A percentile compares a stretch with the other conserved stretches of the same genome.
These are phyloP conservation scores for Lipophrys pholis DNA, from an alignment of 2,113 vertebrate species.

Conservation along the genomic window DNA sequence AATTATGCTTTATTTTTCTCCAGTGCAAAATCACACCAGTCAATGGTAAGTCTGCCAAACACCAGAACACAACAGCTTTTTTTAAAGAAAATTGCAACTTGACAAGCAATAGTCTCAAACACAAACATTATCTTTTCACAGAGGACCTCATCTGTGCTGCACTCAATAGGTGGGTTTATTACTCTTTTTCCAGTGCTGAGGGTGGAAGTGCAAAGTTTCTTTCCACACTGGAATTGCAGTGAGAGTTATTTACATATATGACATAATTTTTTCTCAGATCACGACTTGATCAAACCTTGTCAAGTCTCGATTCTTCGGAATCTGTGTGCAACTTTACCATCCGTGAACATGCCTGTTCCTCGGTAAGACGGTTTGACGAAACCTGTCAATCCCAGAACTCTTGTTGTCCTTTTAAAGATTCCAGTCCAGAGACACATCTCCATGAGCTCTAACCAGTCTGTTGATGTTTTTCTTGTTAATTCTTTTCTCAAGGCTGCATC, in stretches of 20 bases:
- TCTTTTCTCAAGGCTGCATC: slow-evolving; percentile 24
- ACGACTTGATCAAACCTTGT: background rate
- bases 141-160: slow-evolving; percentile 46
- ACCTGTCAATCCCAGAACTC: background rate
- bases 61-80: too few species aligned
- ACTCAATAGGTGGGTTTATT: slow-evolving; percentile 31
- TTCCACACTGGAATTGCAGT: too few species aligned
- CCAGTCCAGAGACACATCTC: background rate
- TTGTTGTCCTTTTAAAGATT: background rate
- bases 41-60: slow-evolving; percentile 49
- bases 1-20: slow-evolving; percentile 6
- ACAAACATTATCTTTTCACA: slow-evolving; percentile 25
- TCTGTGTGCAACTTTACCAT: slow-evolving; percentile 52
- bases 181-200: background rate
- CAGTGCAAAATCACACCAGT: slow-evolving; percentile 58
- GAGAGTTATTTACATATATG: background rate
- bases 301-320: background rate
- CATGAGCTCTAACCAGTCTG: background rate
- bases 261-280: slow-evolving; percentile 5
- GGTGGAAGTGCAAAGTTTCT: too few species aligned
- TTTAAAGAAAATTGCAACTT: too few species aligned
- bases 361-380: slow-evolving; percentile 32
- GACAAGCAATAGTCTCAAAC: background rate
- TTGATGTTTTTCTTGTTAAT: background rate
- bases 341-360: slow-evolving; percentile 53